Evolutionary conservation across 2,113 vertebrate species (phyloP), one percentile per base, ranked within the genome.

Genomic region (Dicentrarchus labrax): DNA sequence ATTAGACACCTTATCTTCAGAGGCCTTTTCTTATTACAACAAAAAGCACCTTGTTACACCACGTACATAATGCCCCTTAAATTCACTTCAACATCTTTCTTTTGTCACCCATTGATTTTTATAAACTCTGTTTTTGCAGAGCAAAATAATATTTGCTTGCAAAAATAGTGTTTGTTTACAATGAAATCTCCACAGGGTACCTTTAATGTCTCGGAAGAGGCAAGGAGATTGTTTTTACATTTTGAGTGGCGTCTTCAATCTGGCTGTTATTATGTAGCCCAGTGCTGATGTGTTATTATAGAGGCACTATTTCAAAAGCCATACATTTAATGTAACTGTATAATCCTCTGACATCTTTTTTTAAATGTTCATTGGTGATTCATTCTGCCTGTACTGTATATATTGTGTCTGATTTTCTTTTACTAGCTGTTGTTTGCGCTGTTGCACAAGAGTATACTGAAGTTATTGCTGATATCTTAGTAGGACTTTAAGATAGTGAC

Each of bases 1-100:
- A 87, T 86, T 64, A 74, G 61, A 79, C 43, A 38, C 22, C 24
- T 80, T 64, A 70, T 74, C 66, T 77, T 53, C 16, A 59, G 22
- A 60, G 6, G 22, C 30, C 10, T 22, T 15, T 59, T 80, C 39
- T 62, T 71, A 79, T 80, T 66, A 72, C 12, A 60, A 24, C 1
- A 36, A 81, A 72, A 78, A 72, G 41, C 54, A 68, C 21, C 41
- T 73, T 67, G 85, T 86, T 67, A 51, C 39, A 50, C 43, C 65
- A 51, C n/a, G 15, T 62, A 70, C 59, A 45, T 69, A 30, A n/a
- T 30, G 41, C 76, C 36, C 76, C 50, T 53, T 47, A 59, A 73
- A 66, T 74, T 54, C 9, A 48, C 19, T 50, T 21, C 5, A n/a
- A n/a, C 38, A 2, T 72, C 19, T 45, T 51, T 50, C 71, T 53